Conservation (phyloP, 2,888 invertebrate species). For the Sphaerophoria rueppellii region DNA sequence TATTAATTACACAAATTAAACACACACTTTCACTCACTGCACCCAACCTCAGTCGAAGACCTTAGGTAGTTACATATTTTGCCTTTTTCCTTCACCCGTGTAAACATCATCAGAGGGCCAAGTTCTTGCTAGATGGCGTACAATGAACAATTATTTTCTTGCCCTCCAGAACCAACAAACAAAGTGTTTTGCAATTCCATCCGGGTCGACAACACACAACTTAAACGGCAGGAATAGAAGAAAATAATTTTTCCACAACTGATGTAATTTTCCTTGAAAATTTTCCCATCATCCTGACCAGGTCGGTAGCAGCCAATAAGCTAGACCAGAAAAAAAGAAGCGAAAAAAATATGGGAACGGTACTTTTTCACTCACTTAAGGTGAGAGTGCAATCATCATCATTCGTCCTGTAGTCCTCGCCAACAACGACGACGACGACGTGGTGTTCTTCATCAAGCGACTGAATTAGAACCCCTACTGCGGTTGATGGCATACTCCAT, state of each 20-base stretch:
- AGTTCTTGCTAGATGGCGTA: neutral
- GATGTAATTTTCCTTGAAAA: constrained; percentile 67
- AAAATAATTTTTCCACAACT: constrained; percentile 67
- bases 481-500: neutral
- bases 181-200: constrained; percentile 3
- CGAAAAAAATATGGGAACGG: constrained; percentile 31
- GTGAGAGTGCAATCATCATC: constrained; percentile 63
- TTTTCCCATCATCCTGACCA: constrained; percentile 18
- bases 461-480: constrained; percentile 33
- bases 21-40: constrained; percentile 48
- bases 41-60: neutral
- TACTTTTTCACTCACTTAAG: constrained; percentile 34
- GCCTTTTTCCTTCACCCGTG: neutral
- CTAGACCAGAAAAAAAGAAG: neutral
- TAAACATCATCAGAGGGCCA: neutral
- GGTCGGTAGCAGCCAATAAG: neutral
- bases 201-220: neutral
- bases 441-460: neutral
- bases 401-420: constrained; percentile 9
- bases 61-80: neutral
- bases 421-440: neutral
- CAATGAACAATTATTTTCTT: constrained; percentile 15
- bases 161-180: constrained; percentile 10
- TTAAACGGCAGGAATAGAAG: neutral
- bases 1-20: constrained; percentile 77